Evolutionary conservation across 2,888 invertebrate genomes (phyloP).

Genomic region (Limenitis camilla): DNA sequence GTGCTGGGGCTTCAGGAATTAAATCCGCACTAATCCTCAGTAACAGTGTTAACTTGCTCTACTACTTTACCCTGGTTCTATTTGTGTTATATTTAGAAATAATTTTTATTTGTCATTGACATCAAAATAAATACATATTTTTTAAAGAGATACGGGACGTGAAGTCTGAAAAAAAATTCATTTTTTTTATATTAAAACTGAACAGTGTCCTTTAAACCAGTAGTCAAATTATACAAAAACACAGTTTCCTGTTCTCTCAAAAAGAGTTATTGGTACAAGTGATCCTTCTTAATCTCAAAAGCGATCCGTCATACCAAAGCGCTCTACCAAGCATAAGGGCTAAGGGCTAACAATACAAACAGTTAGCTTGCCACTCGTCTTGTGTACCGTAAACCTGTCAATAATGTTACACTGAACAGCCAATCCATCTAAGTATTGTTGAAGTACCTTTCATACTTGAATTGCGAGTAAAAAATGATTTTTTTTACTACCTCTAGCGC

Average conservation of each 20-base stretch:
- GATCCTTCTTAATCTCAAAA: slow-evolving; percentile 20
- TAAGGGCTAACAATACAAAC: slow-evolving; percentile 30
- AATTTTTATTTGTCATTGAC: too few species aligned
- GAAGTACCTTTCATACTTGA: neutral
- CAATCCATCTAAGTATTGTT: slow-evolving; percentile 13
- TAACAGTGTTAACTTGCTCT: slow-evolving; percentile 25
- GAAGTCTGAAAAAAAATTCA: too few species aligned
- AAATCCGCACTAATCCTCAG: slow-evolving; percentile 35
- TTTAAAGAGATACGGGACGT: too few species aligned
- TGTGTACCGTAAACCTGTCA: slow-evolving; percentile 14
- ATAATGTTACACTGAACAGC: slow-evolving; percentile 9
- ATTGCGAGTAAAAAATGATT: neutral
- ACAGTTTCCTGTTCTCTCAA: slow-evolving; percentile 11
- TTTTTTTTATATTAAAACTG: too few species aligned
- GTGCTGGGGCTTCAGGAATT: slow-evolving; percentile 62
- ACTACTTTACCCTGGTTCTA: slow-evolving; percentile 7
- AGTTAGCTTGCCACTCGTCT: slow-evolving; percentile 19
- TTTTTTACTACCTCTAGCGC: too few species aligned
- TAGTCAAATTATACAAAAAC: slow-evolving; percentile 2
- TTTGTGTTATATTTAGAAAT: neutral
- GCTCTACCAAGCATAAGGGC: slow-evolving; percentile 30
- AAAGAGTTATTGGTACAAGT: slow-evolving; percentile 10
- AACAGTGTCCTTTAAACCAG: neutral
- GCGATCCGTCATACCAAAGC: slow-evolving; percentile 25
- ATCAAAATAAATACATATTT: too few species aligned